These are phyloP conservation scores for Ammodytes dubius DNA, from an alignment of 2,113 vertebrate species.

Conservation along the genomic window DNA sequence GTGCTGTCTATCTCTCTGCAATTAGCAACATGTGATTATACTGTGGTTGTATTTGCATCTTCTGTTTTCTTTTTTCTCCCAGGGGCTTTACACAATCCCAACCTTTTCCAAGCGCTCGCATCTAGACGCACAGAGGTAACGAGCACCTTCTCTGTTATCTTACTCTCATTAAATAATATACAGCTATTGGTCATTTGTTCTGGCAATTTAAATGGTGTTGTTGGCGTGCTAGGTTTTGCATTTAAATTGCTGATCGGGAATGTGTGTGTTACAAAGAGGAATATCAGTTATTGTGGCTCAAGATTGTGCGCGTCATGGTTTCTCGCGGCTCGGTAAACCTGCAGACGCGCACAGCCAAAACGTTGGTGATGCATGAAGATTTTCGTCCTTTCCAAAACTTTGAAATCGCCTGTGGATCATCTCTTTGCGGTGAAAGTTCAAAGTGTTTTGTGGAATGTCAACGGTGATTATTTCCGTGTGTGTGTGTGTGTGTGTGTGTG, in stretches of 20 bases:
- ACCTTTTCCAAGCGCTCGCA: slow-evolving; percentile 64
- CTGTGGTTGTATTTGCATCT: slow-evolving; percentile 53
- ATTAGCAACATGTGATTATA: slow-evolving; percentile 38
- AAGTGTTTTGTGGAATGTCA: slow-evolving; percentile 16
- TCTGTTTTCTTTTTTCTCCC: slow-evolving; percentile 38
- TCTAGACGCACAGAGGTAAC: slow-evolving; percentile 75
- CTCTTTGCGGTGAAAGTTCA: slow-evolving; percentile 27
- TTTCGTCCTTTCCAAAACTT: slow-evolving; percentile 66
- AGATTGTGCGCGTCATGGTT: slow-evolving; percentile 72
- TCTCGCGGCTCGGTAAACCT: slow-evolving; percentile 62
- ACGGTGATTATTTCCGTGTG: not conserved
- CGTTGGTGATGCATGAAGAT: slow-evolving; percentile 55
- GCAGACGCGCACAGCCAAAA: slow-evolving; percentile 71
- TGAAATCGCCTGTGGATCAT: slow-evolving; percentile 55
- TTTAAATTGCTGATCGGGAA: slow-evolving; percentile 3
- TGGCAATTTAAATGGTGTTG: slow-evolving; percentile 5
- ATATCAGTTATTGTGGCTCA: slow-evolving; percentile 39
- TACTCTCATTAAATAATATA: slow-evolving; percentile 34
- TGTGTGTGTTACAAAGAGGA: slow-evolving; percentile 9
- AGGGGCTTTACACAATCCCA: slow-evolving; percentile 66
- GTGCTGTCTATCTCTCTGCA: slow-evolving; percentile 40
- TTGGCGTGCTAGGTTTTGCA: not conserved
- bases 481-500: not conserved
- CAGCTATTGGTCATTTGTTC: slow-evolving; percentile 7
- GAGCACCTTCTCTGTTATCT: slow-evolving; percentile 61